Percentiles rank a stretch among this genome's conserved stretches.
These are phyloP conservation scores for Suricata suricatta DNA, from an alignment of 2,113 vertebrate species.

Conservation along the genomic window DNA sequence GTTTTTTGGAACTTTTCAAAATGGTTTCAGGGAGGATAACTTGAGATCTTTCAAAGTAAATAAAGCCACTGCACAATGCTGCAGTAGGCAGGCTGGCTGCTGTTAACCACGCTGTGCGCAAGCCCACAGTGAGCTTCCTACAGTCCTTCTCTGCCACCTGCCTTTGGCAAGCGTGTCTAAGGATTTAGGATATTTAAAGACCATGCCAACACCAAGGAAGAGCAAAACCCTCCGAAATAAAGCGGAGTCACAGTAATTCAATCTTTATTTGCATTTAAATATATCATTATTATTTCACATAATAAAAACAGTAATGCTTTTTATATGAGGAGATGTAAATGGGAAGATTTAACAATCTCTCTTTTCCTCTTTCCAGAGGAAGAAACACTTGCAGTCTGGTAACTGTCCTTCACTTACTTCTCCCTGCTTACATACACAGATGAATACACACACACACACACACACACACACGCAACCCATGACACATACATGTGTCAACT, in stretches of 20 bases:
- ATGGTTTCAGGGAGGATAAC: not conserved
- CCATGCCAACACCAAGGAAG: not conserved
- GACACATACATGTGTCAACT: not conserved
- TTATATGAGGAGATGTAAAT: not conserved
- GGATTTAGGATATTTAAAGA: not conserved
- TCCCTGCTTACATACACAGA: not conserved
- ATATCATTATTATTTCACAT: not conserved
- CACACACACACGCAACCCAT: not conserved
- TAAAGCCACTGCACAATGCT: not conserved
- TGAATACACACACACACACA: not conserved
- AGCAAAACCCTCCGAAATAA: not conserved
- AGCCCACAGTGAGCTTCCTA: not conserved
- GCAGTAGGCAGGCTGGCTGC: not conserved
- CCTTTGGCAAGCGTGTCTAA: not conserved
- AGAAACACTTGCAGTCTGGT: not conserved
- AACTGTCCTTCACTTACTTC: not conserved
- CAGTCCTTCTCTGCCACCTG: not conserved
- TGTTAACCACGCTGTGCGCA: not conserved
- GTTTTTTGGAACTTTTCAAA: constrained; percentile 34
- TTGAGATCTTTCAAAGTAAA: constrained; percentile 13
- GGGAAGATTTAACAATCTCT: not conserved
- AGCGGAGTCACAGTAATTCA: not conserved
- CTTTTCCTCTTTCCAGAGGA: not conserved
- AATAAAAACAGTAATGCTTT: not conserved
- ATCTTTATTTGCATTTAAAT: constrained; percentile 29